Evolutionary conservation across 35 echinoderm and acorn worm genomes (phyloP).

Genomic region (Lytechinus pictus): DNA sequence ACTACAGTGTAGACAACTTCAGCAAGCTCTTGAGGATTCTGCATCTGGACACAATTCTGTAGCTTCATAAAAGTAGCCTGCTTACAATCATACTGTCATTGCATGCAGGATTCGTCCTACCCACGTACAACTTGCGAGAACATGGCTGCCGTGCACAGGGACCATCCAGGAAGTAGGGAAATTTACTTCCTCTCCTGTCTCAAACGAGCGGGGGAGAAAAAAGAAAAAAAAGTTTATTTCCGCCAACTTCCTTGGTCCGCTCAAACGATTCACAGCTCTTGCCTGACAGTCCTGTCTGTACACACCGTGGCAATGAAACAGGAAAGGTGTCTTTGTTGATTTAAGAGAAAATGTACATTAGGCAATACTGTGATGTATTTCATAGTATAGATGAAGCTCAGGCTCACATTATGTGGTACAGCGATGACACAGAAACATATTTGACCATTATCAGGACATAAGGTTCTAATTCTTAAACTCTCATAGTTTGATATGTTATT

Average conservation of each 20-base stretch:
- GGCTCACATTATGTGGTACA: too few species aligned
- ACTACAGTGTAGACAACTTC: too few species aligned
- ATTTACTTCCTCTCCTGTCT: conserved; percentile 18
- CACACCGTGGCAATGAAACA: not conserved
- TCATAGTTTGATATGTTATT: too few species aligned
- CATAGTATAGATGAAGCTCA: too few species aligned
- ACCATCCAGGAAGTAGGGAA: conserved; percentile 8
- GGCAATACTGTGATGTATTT: not conserved
- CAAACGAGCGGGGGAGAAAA: not conserved
- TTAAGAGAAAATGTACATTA: not conserved
- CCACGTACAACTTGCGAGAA: not conserved
- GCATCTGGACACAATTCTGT: not conserved
- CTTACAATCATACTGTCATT: not conserved
- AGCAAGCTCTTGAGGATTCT: too few species aligned
- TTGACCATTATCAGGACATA: too few species aligned
- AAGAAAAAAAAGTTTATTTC: not conserved
- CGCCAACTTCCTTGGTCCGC: conserved; percentile 7
- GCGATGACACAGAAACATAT: too few species aligned
- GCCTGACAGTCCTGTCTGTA: not conserved
- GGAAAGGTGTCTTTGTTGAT: not conserved
- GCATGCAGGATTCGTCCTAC: too few species aligned
- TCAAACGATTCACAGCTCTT: not conserved
- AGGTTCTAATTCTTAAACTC: too few species aligned
- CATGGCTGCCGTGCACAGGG: not conserved
- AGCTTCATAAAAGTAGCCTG: not conserved